These are phyloP conservation scores for Meloidogyne floridensis DNA, from an alignment of 1,140 invertebrate species.

Conservation along the genomic window DNA sequence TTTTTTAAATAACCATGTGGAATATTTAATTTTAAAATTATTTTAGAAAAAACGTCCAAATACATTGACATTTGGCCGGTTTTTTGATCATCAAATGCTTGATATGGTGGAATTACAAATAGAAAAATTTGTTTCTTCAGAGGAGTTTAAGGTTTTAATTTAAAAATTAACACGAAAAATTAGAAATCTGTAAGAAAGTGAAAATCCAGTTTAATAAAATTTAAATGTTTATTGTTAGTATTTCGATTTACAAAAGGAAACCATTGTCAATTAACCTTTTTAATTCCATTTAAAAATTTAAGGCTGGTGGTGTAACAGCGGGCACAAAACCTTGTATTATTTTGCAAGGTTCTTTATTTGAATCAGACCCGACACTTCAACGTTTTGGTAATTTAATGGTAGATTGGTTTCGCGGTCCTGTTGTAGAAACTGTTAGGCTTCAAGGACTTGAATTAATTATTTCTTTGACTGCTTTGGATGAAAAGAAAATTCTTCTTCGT, in stretches of 20 bases:
- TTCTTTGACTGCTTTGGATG: conserved; percentile 81
- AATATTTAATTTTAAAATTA: conserved; percentile 52
- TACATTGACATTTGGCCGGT: conserved; percentile 83
- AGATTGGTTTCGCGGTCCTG: conserved; percentile 89
- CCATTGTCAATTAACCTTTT: too few species aligned
- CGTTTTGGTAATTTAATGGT: conserved; percentile 83
- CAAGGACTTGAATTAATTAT: conserved; percentile 90
- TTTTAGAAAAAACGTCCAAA: conserved; percentile 84
- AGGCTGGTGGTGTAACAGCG: conserved; percentile 76
- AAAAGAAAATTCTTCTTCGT: conserved; percentile 77
- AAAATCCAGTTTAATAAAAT: too few species aligned
- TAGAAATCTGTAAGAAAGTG: neutral
- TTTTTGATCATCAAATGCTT: conserved; percentile 83
- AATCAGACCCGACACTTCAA: conserved; percentile 76
- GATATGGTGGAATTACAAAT: conserved; percentile 96
- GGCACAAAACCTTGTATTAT: conserved; percentile 88
- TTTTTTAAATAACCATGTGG: neutral
- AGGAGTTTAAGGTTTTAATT: conserved; percentile 75
- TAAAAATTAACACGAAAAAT: neutral
- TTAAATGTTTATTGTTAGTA: too few species aligned
- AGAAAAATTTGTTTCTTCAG: conserved; percentile 78
- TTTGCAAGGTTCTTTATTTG: conserved; percentile 90
- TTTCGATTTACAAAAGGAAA: too few species aligned
- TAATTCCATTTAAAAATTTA: conserved; percentile 32
- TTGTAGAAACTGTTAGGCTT: conserved; percentile 78